Evolutionary conservation across 1,140 invertebrate genomes (phyloP).

Genomic region (Drosophila ogumai): DNA sequence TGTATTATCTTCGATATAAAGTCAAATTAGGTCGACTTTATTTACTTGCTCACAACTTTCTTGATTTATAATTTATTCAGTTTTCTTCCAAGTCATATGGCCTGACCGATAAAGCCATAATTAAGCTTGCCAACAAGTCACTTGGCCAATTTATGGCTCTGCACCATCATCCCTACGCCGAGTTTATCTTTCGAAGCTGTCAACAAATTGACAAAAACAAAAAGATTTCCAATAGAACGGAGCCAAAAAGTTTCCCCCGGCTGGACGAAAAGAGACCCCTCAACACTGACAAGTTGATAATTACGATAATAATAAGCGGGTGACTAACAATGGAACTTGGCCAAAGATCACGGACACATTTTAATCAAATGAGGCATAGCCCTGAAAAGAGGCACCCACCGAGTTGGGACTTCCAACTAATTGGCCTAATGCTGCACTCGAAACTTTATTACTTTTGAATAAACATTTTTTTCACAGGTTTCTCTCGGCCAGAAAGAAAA

Average conservation of each 20-base stretch:
- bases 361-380: conserved; percentile 23
- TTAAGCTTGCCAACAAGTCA: conserved; percentile 36
- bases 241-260: conserved; percentile 16
- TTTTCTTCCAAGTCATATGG: conserved; percentile 40
- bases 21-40: conserved; percentile 9
- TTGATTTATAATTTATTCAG: conserved; percentile 45
- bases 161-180: conserved; percentile 1
- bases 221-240: conserved; percentile 25
- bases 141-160: conserved; percentile 49
- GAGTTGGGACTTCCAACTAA: conserved; percentile 8
- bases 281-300: conserved; percentile 40
- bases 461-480: conserved; percentile 18
- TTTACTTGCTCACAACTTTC: conserved; percentile 16
- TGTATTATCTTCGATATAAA: background rate
- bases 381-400: background rate
- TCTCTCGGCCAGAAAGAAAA: conserved; percentile 16
- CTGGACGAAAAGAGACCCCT: conserved; percentile 12
- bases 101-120: conserved; percentile 31
- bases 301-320: conserved; percentile 45
- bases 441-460: conserved; percentile 42
- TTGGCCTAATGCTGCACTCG: conserved; percentile 19
- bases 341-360: conserved; percentile 26
- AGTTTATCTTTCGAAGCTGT: conserved; percentile 40
- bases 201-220: conserved; percentile 40
- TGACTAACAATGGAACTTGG: conserved; percentile 26